These are phyloP conservation scores for Lithobates pipiens DNA, from an alignment of 2,797 vertebrate species.

Conservation along the genomic window DNA sequence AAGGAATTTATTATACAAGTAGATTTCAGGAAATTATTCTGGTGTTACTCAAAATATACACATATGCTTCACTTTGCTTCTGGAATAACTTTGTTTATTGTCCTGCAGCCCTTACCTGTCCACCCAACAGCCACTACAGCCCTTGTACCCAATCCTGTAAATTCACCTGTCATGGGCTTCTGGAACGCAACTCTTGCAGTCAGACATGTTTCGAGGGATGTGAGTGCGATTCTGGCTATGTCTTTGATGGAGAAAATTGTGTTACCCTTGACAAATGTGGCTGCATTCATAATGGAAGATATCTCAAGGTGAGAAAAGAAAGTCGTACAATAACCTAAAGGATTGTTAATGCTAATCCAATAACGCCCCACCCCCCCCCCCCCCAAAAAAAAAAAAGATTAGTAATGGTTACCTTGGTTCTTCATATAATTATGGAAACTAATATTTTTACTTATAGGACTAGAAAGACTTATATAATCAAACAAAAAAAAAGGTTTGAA, in stretches of 20 bases:
- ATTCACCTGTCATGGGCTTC: constrained; percentile 66
- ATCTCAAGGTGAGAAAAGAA: constrained; percentile 58
- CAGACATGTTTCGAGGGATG: constrained; percentile 75
- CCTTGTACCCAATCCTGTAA: constrained; percentile 73
- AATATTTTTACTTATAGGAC: too few species aligned
- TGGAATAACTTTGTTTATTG: not conserved
- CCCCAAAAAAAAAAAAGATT: too few species aligned
- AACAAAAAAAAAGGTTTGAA: too few species aligned
- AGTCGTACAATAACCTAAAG: not conserved
- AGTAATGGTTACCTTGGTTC: too few species aligned
- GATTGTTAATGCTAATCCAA: too few species aligned
- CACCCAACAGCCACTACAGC: constrained; percentile 74
- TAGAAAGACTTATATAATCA: too few species aligned
- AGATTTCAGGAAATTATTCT: too few species aligned
- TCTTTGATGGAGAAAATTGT: constrained; percentile 72
- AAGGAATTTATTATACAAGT: too few species aligned
- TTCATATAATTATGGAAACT: too few species aligned
- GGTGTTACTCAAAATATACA: too few species aligned
- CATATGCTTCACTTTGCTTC: not conserved
- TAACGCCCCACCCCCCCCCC: too few species aligned
- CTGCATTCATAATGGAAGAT: constrained; percentile 68
- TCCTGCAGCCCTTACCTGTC: constrained; percentile 68
- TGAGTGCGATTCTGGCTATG: constrained; percentile 71
- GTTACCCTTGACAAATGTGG: constrained; percentile 72
- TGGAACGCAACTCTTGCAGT: constrained; percentile 64